These are phyloP conservation scores for Auanema sp. DNA, from an alignment of 2,888 invertebrate species.

Conservation along the genomic window DNA sequence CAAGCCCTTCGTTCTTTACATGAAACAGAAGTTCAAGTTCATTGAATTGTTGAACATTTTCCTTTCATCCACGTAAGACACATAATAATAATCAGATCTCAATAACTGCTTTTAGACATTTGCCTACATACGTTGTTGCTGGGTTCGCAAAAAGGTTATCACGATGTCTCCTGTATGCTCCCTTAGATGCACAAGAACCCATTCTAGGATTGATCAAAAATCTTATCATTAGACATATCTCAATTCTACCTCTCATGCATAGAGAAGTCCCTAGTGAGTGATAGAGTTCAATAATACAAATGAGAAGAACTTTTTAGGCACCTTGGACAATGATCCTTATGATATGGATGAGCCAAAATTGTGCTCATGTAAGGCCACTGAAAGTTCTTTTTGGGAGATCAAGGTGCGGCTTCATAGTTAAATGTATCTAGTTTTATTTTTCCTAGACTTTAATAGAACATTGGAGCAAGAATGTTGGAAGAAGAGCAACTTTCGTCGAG, in stretches of 20 bases:
- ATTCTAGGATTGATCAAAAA: constrained; percentile 83
- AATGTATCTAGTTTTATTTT: constrained; percentile 3
- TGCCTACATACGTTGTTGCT: constrained; percentile 86
- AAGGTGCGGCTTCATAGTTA: constrained; percentile 56
- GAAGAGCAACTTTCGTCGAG: constrained; percentile 48
- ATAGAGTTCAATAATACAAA: too few species aligned
- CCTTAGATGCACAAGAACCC: constrained; percentile 76
- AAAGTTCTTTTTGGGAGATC: constrained; percentile 91
- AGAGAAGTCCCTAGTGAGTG: constrained; percentile 26
- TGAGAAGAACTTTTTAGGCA: constrained; percentile 15
- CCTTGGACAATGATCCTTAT: constrained; percentile 76
- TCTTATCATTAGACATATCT: constrained; percentile 78
- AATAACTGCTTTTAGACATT: constrained; percentile 72
- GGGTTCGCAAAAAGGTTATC: constrained; percentile 88
- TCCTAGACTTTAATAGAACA: constrained; percentile 42
- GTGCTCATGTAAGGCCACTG: constrained; percentile 77
- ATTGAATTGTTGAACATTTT: constrained; percentile 87
- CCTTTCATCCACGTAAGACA: constrained; percentile 82
- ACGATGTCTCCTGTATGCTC: constrained; percentile 80
- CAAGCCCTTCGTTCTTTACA: constrained; percentile 85
- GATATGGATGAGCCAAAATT: constrained; percentile 81
- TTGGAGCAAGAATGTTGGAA: constrained; percentile 42
- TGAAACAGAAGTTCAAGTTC: constrained; percentile 83
- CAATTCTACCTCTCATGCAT: constrained; percentile 71
- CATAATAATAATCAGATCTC: constrained; percentile 8